phyloP scores from a whole-genome alignment of 2,113 vertebrate species.

The Sturnus vulgaris region DNA sequence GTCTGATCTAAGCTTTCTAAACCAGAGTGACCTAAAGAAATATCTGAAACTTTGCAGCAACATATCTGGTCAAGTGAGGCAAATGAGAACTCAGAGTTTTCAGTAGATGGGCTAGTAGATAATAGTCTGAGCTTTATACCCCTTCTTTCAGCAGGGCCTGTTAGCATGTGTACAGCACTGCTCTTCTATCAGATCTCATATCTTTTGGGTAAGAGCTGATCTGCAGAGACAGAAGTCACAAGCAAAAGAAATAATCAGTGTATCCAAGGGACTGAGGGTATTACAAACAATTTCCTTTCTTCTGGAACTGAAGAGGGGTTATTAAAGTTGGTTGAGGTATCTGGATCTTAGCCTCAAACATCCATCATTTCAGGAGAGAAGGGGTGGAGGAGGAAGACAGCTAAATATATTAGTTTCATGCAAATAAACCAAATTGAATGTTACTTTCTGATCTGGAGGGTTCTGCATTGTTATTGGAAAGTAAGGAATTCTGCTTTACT shows the following conservation, averaged over 20 bases:
- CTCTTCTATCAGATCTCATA: not conserved
- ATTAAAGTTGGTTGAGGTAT: not conserved
- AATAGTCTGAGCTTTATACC: not conserved
- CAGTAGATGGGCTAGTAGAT: not conserved
- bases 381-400: not conserved
- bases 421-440: not conserved
- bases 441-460: not conserved
- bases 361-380: not conserved
- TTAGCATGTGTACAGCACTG: not conserved
- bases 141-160: not conserved
- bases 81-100: not conserved
- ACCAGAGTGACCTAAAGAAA: not conserved
- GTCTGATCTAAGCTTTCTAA: not conserved
- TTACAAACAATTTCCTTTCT: not conserved
- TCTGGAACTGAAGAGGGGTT: not conserved
- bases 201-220: not conserved
- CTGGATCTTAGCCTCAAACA: not conserved
- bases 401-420: not conserved
- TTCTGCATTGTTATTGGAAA: not conserved
- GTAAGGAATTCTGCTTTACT: not conserved
- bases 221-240: not conserved
- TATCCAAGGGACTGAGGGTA: not conserved
- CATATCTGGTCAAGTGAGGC: not conserved
- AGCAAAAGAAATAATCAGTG: not conserved
- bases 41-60: not conserved